These are phyloP conservation scores for Montipora cactus DNA, from an alignment of 64 coral and sea anemone species.

Conservation along the genomic window DNA sequence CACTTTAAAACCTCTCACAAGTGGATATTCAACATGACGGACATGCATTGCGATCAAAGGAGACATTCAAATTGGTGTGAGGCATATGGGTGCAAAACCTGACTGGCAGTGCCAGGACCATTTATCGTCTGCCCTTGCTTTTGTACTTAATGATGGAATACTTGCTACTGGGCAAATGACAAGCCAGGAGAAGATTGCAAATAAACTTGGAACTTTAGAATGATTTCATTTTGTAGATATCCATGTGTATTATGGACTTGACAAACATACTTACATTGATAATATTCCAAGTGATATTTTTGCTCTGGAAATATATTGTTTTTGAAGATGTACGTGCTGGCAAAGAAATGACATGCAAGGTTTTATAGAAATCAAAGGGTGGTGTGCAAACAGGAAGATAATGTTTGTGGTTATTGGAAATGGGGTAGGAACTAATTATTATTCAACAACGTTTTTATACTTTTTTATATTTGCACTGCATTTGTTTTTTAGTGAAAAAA, in stretches of 20 bases:
- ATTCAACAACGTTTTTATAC: no score
- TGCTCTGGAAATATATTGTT: background rate
- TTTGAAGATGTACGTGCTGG: background rate
- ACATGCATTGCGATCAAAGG: background rate
- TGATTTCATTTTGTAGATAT: background rate
- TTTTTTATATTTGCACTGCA: no score
- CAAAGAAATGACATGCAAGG: background rate
- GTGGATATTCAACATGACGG: slow-evolving; percentile 11
- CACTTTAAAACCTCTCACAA: slow-evolving; percentile 83
- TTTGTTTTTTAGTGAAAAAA: background rate
- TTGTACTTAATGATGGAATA: background rate
- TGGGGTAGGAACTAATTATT: no score
- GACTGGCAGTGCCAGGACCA: background rate
- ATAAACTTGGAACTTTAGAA: background rate
- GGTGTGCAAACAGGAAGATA: no score
- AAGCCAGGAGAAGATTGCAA: background rate
- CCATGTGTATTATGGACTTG: background rate
- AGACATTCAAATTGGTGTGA: background rate
- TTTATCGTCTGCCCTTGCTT: background rate
- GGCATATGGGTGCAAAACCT: background rate
- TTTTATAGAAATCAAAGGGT: background rate
- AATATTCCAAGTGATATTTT: background rate
- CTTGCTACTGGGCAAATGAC: background rate
- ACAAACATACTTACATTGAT: background rate
- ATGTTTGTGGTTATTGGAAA: background rate